Conservation (phyloP, 1,140 invertebrate genomes). For the Macrobrachium rosenbergii region DNA sequence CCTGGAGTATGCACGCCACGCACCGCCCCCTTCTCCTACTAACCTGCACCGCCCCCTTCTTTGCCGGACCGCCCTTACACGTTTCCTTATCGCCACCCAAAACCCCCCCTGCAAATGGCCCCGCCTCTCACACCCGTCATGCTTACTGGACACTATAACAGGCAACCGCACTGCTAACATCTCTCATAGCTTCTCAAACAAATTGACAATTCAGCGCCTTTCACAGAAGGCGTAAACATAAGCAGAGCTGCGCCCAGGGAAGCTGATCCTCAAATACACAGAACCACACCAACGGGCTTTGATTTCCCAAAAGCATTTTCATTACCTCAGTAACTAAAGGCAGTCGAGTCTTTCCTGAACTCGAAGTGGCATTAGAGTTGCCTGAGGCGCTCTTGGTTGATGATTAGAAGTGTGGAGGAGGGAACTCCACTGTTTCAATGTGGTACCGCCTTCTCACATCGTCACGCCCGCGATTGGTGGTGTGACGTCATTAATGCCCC, state of each 20-base stretch:
- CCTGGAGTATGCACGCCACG: constrained; percentile 32
- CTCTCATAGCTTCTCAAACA: not conserved
- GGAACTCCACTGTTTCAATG: constrained; percentile 1
- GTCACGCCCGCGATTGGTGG: constrained; percentile 49
- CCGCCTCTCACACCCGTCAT: constrained; percentile 46
- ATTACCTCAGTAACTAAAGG: too few species aligned
- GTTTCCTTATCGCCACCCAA: not conserved
- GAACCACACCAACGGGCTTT: too few species aligned
- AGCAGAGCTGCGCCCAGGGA: not conserved
- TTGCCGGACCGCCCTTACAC: constrained; percentile 33
- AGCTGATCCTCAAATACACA: too few species aligned
- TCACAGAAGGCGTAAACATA: not conserved
- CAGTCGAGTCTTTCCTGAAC: too few species aligned
- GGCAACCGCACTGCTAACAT: constrained; percentile 20
- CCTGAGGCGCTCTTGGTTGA: constrained; percentile 1
- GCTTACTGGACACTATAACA: constrained; percentile 30
- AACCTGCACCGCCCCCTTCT: constrained; percentile 34
- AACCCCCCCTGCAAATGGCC: constrained; percentile 1
- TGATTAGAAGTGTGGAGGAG: constrained; percentile 13
- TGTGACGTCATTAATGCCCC: constrained; percentile 41
- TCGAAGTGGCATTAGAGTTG: constrained; percentile 2
- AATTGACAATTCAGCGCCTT: not conserved
- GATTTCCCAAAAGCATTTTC: too few species aligned
- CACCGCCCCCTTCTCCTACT: constrained; percentile 23
- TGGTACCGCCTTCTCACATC: constrained; percentile 25